Evolutionary conservation across 64 coral and sea anemone species (phyloP).

Genomic region (Cladopsammia gracilis): DNA sequence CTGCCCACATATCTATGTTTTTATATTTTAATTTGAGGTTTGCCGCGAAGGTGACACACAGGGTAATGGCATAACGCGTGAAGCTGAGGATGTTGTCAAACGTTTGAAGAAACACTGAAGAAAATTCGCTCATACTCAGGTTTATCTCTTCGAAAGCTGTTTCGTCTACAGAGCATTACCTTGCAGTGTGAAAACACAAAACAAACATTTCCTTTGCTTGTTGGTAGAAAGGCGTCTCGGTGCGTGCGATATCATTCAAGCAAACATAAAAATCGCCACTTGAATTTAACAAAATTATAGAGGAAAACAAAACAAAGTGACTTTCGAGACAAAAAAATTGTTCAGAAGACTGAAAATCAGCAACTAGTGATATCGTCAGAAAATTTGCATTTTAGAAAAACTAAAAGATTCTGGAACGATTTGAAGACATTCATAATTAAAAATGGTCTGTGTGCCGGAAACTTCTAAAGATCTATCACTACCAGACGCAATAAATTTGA

Average conservation of each 20-base stretch:
- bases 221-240: background rate
- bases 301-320: background rate
- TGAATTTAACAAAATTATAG: background rate
- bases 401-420: background rate
- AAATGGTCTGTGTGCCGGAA: slow-evolving; percentile 31
- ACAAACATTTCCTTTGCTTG: slow-evolving; percentile 2
- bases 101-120: background rate
- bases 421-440: slow-evolving; percentile 29
- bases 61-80: background rate
- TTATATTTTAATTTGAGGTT: slow-evolving; percentile 24
- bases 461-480: slow-evolving; percentile 33
- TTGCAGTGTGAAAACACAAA: slow-evolving; percentile 11
- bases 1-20: background rate
- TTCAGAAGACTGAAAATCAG: background rate
- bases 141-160: background rate
- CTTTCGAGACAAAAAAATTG: background rate
- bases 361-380: background rate
- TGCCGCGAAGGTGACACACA: background rate
- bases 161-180: slow-evolving; percentile 37
- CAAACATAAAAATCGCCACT: background rate
- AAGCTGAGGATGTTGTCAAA: background rate
- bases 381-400: background rate
- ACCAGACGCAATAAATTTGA: slow-evolving; percentile 25
- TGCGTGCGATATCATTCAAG: background rate
- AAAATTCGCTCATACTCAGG: background rate